These are phyloP conservation scores for Sebastes steindachneri DNA, from an alignment of 2,797 vertebrate species.

Conservation along the genomic window DNA sequence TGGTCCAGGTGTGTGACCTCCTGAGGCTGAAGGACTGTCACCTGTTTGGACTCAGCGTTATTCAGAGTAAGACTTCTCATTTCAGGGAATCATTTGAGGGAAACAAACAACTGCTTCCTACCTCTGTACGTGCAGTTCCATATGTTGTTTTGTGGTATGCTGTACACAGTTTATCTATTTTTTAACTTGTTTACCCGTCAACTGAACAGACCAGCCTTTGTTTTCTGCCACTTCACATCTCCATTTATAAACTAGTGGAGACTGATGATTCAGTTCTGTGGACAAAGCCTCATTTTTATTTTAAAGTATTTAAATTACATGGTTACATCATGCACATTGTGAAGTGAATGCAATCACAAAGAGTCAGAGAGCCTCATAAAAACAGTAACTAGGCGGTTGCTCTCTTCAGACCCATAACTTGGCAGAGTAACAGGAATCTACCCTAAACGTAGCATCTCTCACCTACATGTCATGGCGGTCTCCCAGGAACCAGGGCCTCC, in stretches of 20 bases:
- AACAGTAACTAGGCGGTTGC: not conserved
- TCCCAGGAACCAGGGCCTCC: conserved; percentile 26
- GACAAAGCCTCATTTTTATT: too few relatives aligned
- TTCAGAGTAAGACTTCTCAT: conserved; percentile 90
- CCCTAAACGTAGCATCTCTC: conserved; percentile 50
- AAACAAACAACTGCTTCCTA: not conserved
- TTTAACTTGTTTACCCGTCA: not conserved
- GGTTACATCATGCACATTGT: not conserved
- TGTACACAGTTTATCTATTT: not conserved
- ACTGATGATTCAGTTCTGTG: accelerated
- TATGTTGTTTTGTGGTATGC: not conserved
- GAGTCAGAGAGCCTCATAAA: not conserved
- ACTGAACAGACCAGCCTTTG: not conserved
- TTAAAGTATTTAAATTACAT: too few relatives aligned
- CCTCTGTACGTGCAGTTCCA: not conserved
- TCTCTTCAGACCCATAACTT: conserved; percentile 21
- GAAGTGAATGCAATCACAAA: not conserved
- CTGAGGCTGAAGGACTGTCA: conserved; percentile 96
- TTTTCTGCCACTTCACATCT: not conserved
- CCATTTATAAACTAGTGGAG: not conserved
- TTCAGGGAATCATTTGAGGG: not conserved
- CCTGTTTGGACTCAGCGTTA: conserved; percentile 97
- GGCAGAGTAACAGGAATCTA: conserved; percentile 12
- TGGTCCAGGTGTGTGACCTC: conserved; percentile 97
- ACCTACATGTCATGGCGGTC: conserved; percentile 46